Percentiles rank a stretch among this genome's conserved stretches.
These are phyloP conservation scores for Gastracanthus pulcherrimus DNA, from an alignment of 2,888 invertebrate species.

Conservation along the genomic window DNA sequence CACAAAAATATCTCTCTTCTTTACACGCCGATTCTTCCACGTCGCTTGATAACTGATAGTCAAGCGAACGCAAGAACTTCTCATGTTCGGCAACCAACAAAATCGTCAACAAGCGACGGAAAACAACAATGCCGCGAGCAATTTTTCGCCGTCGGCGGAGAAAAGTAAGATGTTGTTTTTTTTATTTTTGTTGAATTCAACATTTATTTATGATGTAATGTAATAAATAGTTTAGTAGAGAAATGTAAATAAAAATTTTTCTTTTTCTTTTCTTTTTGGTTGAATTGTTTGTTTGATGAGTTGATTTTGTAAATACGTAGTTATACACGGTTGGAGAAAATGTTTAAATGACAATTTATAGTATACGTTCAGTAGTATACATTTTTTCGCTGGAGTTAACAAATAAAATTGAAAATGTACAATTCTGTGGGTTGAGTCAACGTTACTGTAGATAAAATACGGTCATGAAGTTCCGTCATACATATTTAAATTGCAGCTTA, in stretches of 20 bases:
- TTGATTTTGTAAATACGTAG: no score
- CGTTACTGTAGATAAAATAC: no score
- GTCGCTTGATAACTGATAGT: slow-evolving; percentile 63
- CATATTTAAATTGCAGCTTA: background rate
- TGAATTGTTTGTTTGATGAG: no score
- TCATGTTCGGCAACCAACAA: slow-evolving; percentile 77
- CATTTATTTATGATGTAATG: background rate
- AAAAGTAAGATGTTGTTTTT: slow-evolving; percentile 66
- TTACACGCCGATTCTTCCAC: background rate
- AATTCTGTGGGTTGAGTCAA: no score
- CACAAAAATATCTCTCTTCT: slow-evolving; percentile 4
- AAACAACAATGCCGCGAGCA: slow-evolving; percentile 60
- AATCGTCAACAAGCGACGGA: slow-evolving; percentile 66
- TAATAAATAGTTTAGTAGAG: background rate
- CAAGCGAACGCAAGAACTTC: slow-evolving; percentile 75
- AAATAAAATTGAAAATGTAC: no score
- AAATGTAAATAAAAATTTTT: no score
- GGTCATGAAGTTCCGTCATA: no score
- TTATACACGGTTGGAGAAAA: no score
- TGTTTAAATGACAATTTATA: no score
- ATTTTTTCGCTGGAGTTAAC: no score
- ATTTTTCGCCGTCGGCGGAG: slow-evolving; percentile 63
- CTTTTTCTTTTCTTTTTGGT: no score
- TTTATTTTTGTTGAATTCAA: background rate
- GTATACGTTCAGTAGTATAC: no score